Conservation (phyloP, 2,888 invertebrate genomes). For the Formica aserva region DNA sequence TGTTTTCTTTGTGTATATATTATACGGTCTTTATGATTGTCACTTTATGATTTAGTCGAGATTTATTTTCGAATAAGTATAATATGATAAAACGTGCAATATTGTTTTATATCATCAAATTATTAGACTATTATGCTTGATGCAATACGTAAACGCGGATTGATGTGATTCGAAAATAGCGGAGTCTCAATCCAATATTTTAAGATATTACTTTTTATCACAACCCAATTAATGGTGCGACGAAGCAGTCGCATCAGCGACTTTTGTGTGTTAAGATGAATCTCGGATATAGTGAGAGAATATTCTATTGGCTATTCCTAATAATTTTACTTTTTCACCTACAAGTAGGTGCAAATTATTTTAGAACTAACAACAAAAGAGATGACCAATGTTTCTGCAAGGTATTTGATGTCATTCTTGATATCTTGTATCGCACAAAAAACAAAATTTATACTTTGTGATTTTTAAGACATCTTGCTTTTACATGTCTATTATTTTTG, state of each 20-base stretch:
- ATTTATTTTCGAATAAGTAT: not conserved
- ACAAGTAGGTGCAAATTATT: slow-evolving; percentile 76
- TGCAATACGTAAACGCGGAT: slow-evolving; percentile 54
- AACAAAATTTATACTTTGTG: not conserved
- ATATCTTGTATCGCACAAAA: not conserved
- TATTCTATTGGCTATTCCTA: slow-evolving; percentile 60
- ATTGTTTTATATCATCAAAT: not conserved
- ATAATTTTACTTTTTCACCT: slow-evolving; percentile 55
- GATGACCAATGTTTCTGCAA: slow-evolving; percentile 83
- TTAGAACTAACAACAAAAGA: slow-evolving; percentile 74
- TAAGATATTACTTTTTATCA: not conserved
- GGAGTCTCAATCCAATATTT: not conserved
- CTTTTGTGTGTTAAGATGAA: slow-evolving; percentile 21
- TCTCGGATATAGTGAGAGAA: slow-evolving; percentile 56
- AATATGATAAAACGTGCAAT: not conserved
- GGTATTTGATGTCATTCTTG: slow-evolving; percentile 68
- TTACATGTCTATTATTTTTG: not conserved
- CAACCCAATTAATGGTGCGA: slow-evolving; percentile 27
- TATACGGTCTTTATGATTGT: not conserved
- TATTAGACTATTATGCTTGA: slow-evolving; percentile 45
- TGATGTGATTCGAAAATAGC: slow-evolving; percentile 40
- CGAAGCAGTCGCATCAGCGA: slow-evolving; percentile 43
- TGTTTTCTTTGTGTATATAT: not conserved
- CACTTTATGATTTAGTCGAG: not conserved
- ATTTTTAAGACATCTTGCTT: not conserved